Conservation (phyloP, 2,113 vertebrate genomes). For the Heteronetta atricapilla region DNA sequence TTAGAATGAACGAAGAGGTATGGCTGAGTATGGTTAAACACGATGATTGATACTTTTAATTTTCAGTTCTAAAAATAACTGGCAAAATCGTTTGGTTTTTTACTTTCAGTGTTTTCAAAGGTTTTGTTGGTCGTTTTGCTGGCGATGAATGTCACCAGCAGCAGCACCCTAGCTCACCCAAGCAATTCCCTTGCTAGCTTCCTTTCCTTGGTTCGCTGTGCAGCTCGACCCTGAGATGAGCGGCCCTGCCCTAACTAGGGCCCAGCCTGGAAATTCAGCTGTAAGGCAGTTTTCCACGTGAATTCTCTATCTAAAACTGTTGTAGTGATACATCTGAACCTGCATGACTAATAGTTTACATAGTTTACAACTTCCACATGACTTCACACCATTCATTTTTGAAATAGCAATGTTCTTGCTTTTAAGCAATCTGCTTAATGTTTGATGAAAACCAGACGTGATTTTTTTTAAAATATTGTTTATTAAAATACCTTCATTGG, state of each 20-base stretch:
- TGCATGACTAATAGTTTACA: slow-evolving; percentile 33
- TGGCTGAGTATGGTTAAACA: background rate
- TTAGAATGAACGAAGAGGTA: background rate
- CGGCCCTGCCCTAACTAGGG: background rate
- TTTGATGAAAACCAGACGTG: slow-evolving; percentile 50
- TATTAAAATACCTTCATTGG: slow-evolving; percentile 5
- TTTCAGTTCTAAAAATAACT: background rate
- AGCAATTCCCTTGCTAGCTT: background rate
- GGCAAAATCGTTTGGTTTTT: background rate
- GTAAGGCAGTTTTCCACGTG: background rate
- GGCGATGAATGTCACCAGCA: background rate
- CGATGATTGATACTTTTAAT: background rate
- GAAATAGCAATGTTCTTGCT: background rate
- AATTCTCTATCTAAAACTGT: slow-evolving; percentile 16
- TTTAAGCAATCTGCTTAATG: background rate
- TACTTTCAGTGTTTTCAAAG: background rate
- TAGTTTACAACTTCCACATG: slow-evolving; percentile 47
- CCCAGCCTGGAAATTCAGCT: background rate
- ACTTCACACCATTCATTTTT: slow-evolving; percentile 33
- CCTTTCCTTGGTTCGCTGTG: background rate
- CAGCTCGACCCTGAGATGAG: background rate
- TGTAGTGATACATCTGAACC: background rate
- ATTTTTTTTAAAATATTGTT: background rate
- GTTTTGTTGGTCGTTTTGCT: background rate
- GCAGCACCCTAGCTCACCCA: background rate